These are phyloP conservation scores for Ameiurus melas DNA, from an alignment of 2,113 vertebrate genomes.

Conservation along the genomic window DNA sequence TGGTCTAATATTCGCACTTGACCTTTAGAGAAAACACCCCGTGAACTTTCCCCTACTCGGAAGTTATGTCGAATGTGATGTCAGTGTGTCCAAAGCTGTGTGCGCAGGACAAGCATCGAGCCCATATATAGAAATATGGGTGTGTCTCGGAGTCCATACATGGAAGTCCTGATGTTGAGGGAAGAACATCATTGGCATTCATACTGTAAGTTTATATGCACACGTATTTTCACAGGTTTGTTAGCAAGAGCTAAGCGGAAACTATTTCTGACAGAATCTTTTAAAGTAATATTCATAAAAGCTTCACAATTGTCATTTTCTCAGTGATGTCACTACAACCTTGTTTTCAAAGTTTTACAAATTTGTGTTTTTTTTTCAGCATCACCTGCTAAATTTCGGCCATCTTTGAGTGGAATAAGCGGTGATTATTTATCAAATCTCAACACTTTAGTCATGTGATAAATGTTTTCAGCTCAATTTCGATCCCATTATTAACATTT, in stretches of 20 bases:
- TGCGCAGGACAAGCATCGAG: neutral
- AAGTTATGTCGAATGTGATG: neutral
- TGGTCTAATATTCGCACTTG: neutral
- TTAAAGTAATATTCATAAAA: no score
- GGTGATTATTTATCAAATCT: no score
- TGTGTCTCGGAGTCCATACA: neutral
- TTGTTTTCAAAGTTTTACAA: no score
- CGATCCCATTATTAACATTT: no score
- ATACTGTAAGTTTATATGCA: neutral
- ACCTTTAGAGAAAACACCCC: neutral
- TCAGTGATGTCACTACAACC: no score
- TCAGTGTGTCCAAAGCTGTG: neutral
- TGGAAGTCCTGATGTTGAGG: neutral
- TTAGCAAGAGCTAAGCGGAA: neutral
- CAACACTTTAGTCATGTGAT: no score
- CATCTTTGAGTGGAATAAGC: no score
- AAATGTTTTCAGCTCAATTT: no score
- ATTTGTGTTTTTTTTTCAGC: no score
- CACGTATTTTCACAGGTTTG: neutral
- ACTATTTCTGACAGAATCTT: no score
- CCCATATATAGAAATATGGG: neutral
- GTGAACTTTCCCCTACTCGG: neutral
- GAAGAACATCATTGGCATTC: neutral
- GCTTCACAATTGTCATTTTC: no score
- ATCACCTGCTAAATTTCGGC: no score